phyloP scores from a whole-genome alignment of 1,140 invertebrate species.

The Pissodes strobi region DNA sequence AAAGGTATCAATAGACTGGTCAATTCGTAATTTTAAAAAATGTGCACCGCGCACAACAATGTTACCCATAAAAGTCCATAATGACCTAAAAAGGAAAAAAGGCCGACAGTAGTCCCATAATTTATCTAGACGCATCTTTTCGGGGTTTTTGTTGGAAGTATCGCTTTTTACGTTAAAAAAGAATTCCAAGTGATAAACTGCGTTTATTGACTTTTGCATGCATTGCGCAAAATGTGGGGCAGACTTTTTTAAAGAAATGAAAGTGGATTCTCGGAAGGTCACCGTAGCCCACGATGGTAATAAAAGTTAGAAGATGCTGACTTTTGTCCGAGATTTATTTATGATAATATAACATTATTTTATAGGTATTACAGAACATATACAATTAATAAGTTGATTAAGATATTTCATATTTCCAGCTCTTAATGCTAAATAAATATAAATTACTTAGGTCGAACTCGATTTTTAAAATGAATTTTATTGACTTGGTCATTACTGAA shows the following conservation, averaged over 20 bases:
- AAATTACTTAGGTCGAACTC: too few species aligned
- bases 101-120: conserved; percentile 25
- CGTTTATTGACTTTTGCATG: conserved; percentile 8
- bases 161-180: conserved; percentile 24
- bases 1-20: conserved; percentile 2
- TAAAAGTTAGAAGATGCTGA: too few species aligned
- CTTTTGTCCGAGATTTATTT: too few species aligned
- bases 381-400: too few species aligned
- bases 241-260: conserved; percentile 6
- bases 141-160: conserved; percentile 1
- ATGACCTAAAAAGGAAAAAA: conserved; percentile 9
- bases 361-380: too few species aligned
- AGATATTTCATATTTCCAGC: too few species aligned
- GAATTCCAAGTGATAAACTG: conserved; percentile 18
- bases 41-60: not conserved
- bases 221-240: conserved; percentile 6
- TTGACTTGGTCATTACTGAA: too few species aligned
- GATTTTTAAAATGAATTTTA: too few species aligned
- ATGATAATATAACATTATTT: too few species aligned
- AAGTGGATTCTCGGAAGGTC: conserved; percentile 10
- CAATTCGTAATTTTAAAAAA: conserved; percentile 10
- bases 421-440: too few species aligned
- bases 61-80: conserved; percentile 19
- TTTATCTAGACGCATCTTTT: conserved; percentile 9
- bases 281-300: too few species aligned